phyloP scores from a whole-genome alignment of 2,797 vertebrate species.

The Triplophysa yarkandensis region DNA sequence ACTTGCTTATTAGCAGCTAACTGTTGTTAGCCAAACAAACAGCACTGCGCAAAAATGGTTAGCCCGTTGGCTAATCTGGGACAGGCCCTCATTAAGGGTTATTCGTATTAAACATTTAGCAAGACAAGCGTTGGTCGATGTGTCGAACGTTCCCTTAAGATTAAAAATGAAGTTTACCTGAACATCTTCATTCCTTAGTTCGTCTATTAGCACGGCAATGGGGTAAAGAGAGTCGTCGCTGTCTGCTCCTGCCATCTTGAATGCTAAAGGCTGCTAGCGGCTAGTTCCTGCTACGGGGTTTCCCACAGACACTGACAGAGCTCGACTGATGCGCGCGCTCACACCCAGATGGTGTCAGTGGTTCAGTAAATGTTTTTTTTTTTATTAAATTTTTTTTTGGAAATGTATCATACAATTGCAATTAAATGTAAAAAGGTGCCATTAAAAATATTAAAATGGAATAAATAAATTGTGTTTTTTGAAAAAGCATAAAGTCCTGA shows the following conservation, averaged over 20 bases:
- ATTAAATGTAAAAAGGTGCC: background rate
- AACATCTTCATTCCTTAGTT: conserved; percentile 69
- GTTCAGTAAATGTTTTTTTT: too few relatives aligned
- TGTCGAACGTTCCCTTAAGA: background rate
- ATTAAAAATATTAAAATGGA: background rate
- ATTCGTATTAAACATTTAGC: too few relatives aligned
- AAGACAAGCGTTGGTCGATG: background rate
- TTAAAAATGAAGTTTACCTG: conserved; percentile 55
- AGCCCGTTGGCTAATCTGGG: conserved; percentile 7
- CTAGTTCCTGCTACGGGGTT: conserved; percentile 29
- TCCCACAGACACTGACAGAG: conserved; percentile 13
- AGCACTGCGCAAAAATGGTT: background rate
- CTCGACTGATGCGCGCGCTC: background rate
- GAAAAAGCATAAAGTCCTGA: too few relatives aligned
- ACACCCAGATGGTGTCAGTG: too few relatives aligned
- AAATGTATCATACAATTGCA: background rate
- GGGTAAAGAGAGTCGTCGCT: conserved; percentile 69
- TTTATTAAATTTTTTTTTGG: too few relatives aligned
- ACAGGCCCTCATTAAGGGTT: background rate
- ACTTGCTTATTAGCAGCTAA: conserved; percentile 13
- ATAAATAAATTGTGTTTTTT: too few relatives aligned
- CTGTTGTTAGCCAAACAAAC: background rate
- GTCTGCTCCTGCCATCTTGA: conserved; percentile 67
- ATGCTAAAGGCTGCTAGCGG: conserved; percentile 34
- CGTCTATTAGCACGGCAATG: conserved; percentile 68